Base-by-base conservation (phyloP, 92 coral and sea anemone species). In the Zoanthus sociatus region DNA sequence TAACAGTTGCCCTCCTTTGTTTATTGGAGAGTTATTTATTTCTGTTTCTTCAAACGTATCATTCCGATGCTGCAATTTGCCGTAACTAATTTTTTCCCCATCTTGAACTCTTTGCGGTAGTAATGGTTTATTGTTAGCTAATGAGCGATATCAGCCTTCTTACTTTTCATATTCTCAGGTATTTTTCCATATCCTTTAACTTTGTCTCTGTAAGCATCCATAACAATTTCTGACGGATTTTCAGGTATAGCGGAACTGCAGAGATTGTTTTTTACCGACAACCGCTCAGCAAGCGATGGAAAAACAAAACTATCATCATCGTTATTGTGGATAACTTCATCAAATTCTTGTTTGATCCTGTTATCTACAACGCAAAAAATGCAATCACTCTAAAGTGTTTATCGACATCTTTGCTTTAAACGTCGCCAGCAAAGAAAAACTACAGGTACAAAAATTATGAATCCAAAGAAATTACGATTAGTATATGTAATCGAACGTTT, bases 261-360 rank as follows among this genome's bases (percentile, higher is more conserved):
- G 46, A 10, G 46, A 53, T 50, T 33, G 9, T 15, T 42, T 58
- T 81, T 66, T 63, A 20, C 66, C 47, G 61, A 64, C 7, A 81
- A 75, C 47, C 85, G 66, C 17, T 81, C 85, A 45, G 76, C 50
- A 60, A 81, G 50, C 20, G 85, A 81, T 45, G 85, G 85, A 17
- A 81, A 81, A 14, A 60, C 30, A 2, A 81, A 81, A 64, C 85
- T 81, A 46, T 64, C 73, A 44, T 5, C 20, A 45, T 81, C 85
- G 30, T 15, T 46, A 44, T 66, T 46, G 2, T 81, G 58, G 14
- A 61, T 12, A 61, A 18, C 46, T 9, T 3, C 53, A 42, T 31
- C 21, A 30, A 18, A 71, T 21, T 5, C 85, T 5, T 81, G 17
- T 63, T 47, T 81, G 58, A 46, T 30, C 11, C 2, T 17, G 30